Conservation (phyloP, 2,113 vertebrate species). For the Azemiops feae region DNA sequence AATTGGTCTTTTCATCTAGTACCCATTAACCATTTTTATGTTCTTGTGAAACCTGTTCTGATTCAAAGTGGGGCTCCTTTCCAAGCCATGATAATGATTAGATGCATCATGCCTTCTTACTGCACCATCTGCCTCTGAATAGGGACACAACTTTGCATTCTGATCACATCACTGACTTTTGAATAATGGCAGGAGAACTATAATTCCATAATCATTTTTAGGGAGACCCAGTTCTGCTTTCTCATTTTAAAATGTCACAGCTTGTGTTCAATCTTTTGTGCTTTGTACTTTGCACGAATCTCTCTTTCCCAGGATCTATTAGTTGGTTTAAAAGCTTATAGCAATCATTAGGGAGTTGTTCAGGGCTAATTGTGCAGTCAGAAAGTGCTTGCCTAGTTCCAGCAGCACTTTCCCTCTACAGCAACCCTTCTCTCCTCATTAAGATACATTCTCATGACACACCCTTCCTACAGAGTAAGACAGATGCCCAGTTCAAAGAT, state of each 20-base stretch:
- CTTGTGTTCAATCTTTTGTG: slow-evolving; percentile 64
- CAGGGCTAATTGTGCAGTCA: slow-evolving; percentile 55
- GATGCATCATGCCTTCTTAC: neutral
- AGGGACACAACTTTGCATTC: neutral
- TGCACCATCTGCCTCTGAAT: neutral
- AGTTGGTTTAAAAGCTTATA: slow-evolving; percentile 59
- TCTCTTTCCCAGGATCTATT: slow-evolving; percentile 59
- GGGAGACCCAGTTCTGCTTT: slow-evolving; percentile 54
- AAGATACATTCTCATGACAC: neutral
- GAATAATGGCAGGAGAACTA: slow-evolving; percentile 34
- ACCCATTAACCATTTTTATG: neutral
- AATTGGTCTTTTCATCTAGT: neutral
- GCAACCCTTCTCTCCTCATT: slow-evolving; percentile 12
- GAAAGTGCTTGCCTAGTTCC: slow-evolving; percentile 35
- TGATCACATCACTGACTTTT: slow-evolving; percentile 26
- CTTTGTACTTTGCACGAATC: slow-evolving; percentile 59
- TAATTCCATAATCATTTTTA: slow-evolving; percentile 56
- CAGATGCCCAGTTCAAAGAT: neutral
- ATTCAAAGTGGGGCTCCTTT: neutral
- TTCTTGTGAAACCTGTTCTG: neutral
- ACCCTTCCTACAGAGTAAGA: neutral
- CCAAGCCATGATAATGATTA: neutral
- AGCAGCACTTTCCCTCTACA: neutral
- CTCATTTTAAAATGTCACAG: slow-evolving; percentile 65
- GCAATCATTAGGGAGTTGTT: slow-evolving; percentile 57